Percentiles rank a stretch among this genome's conserved stretches.
phyloP scores from a whole-genome alignment of 2,113 vertebrate species.

The Melanerpes formicivorus region DNA sequence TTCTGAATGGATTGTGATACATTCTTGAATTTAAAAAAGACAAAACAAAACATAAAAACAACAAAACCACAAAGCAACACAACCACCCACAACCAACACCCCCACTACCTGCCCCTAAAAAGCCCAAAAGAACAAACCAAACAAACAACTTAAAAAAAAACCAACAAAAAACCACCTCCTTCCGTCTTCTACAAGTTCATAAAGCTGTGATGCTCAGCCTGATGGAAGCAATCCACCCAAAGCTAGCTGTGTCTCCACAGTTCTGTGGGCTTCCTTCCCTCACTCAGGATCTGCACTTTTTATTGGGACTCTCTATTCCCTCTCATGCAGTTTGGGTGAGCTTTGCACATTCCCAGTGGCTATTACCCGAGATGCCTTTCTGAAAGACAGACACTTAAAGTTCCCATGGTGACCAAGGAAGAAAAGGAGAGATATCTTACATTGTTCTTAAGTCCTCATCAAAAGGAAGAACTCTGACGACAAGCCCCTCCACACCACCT shows the following conservation, averaged over 20 bases:
- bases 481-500: neutral
- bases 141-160: too few species aligned
- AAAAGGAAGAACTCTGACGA: neutral
- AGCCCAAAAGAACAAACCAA: neutral
- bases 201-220: neutral
- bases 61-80: neutral
- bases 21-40: neutral
- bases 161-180: neutral
- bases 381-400: neutral
- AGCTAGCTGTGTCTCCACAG: neutral
- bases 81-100: too few species aligned
- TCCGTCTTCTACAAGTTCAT: neutral
- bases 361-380: neutral
- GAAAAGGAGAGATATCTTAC: neutral
- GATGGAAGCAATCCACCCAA: rapidly evolving
- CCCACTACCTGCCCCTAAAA: too few species aligned
- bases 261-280: neutral
- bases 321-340: neutral
- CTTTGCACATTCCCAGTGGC: neutral
- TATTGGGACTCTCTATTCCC: neutral
- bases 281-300: neutral
- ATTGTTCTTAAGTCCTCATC: neutral
- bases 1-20: neutral
- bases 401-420: neutral
- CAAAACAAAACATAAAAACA: too few species aligned